Percentiles rank a stretch among this genome's conserved stretches.
Evolutionary conservation across 1,140 invertebrate species (phyloP).

Genomic region (Drosophila paulistorum): DNA sequence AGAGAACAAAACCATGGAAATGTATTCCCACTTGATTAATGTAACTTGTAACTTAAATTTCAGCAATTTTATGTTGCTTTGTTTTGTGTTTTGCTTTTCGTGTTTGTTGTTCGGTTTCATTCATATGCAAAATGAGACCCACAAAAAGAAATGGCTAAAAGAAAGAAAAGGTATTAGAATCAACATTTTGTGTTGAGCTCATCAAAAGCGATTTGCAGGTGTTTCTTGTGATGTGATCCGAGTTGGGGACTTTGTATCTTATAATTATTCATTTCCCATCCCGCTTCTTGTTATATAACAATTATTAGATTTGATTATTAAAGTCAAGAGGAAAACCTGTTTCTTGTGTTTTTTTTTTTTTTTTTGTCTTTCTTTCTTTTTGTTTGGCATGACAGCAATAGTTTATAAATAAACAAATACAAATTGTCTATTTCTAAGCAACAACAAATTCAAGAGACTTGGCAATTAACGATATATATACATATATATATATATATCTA

Average conservation of each 20-base stretch:
- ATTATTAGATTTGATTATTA: conserved; percentile 41
- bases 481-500: not conserved
- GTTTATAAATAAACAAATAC: conserved; percentile 22
- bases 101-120: conserved; percentile 39
- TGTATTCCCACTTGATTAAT: conserved; percentile 65
- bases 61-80: conserved; percentile 32
- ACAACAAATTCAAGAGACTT: not conserved
- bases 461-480: not conserved
- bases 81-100: conserved; percentile 17
- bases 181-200: conserved; percentile 68
- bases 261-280: conserved; percentile 17
- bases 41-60: conserved; percentile 51
- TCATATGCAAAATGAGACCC: conserved; percentile 71
- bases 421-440: conserved; percentile 2
- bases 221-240: conserved; percentile 3
- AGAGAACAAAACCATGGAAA: conserved; percentile 24
- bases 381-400: conserved; percentile 27
- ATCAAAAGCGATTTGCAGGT: conserved; percentile 46
- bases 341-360: conserved; percentile 20
- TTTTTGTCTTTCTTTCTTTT: conserved; percentile 22
- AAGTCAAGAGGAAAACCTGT: conserved; percentile 27
- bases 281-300: conserved; percentile 54
- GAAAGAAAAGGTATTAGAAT: conserved; percentile 41
- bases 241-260: not conserved
- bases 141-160: not conserved